A percentile compares a stretch with the other conserved stretches of the same genome.
These are phyloP conservation scores for Psettodes erumei DNA, from an alignment of 2,113 vertebrate species.

Conservation along the genomic window DNA sequence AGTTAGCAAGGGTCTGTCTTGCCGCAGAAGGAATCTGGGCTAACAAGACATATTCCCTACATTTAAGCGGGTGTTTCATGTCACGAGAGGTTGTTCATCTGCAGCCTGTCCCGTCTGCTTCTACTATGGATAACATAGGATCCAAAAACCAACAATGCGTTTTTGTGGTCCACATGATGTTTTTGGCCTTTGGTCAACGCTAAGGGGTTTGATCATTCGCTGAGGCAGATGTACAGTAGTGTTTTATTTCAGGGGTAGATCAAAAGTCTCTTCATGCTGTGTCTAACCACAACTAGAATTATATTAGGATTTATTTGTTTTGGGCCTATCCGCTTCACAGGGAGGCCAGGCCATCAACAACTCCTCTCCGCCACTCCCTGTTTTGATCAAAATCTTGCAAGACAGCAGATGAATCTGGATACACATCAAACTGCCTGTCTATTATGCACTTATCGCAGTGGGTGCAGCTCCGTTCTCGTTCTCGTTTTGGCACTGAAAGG, in stretches of 20 bases:
- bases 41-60: slow-evolving; percentile 59
- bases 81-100: slow-evolving; percentile 55
- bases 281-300: slow-evolving; percentile 72
- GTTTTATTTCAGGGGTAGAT: slow-evolving; percentile 77
- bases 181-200: slow-evolving; percentile 62
- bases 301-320: slow-evolving; percentile 77
- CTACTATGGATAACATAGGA: slow-evolving; percentile 45
- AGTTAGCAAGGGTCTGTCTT: slow-evolving; percentile 74
- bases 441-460: slow-evolving; percentile 21
- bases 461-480: slow-evolving; percentile 29
- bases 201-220: slow-evolving; percentile 65
- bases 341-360: slow-evolving; percentile 60
- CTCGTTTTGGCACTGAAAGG: slow-evolving; percentile 23
- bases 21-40: slow-evolving; percentile 66
- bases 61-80: slow-evolving; percentile 51
- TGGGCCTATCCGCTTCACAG: slow-evolving; percentile 62
- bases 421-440: slow-evolving; percentile 41
- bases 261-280: slow-evolving; percentile 75
- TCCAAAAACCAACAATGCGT: slow-evolving; percentile 34
- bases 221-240: slow-evolving; percentile 73
- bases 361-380: slow-evolving; percentile 63
- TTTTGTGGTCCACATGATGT: slow-evolving; percentile 56
- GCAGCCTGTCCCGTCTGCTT: slow-evolving; percentile 25
- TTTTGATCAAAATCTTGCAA: slow-evolving; percentile 57
- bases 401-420: slow-evolving; percentile 45